phyloP scores from a whole-genome alignment of 2,113 vertebrate species.

The Hemicordylus capensis region DNA sequence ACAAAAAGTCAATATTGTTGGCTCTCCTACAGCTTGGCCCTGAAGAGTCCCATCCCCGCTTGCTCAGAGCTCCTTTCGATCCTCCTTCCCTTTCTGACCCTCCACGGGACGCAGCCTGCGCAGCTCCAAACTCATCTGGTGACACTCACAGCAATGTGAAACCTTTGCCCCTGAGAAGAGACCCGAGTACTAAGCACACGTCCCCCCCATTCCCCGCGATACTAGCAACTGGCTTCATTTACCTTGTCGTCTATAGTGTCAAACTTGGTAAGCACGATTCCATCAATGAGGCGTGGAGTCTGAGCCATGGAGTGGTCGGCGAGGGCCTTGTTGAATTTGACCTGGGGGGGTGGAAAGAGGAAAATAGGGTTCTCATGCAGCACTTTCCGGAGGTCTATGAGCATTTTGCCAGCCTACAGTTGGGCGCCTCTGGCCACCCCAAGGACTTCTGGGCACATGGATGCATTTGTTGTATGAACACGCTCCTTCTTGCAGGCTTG shows the following conservation, averaged over 20 bases:
- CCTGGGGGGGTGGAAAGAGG: conserved; percentile 69
- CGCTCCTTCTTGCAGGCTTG: neutral
- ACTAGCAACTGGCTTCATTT: neutral
- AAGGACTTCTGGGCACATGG: too few relatives aligned
- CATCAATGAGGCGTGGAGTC: conserved; percentile 93
- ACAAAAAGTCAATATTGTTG: too few relatives aligned
- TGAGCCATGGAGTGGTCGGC: conserved; percentile 97
- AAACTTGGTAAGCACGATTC: conserved; percentile 98
- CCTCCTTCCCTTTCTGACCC: neutral
- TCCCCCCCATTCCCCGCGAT: neutral
- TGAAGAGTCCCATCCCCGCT: neutral
- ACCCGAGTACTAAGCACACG: neutral
- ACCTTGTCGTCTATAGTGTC: conserved; percentile 99
- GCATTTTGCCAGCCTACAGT: neutral
- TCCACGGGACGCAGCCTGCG: neutral
- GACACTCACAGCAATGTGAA: neutral
- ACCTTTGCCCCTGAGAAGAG: neutral
- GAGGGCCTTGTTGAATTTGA: conserved; percentile 98
- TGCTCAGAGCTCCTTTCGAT: neutral
- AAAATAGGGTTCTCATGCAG: neutral
- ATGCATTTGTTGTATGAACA: too few relatives aligned
- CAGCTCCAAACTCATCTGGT: neutral
- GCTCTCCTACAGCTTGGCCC: too few relatives aligned
- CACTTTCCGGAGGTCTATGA: fast-evolving
- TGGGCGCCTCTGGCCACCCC: neutral